These are phyloP conservation scores for Idaea dimidiata DNA, from an alignment of 2,888 invertebrate species.

Conservation along the genomic window DNA sequence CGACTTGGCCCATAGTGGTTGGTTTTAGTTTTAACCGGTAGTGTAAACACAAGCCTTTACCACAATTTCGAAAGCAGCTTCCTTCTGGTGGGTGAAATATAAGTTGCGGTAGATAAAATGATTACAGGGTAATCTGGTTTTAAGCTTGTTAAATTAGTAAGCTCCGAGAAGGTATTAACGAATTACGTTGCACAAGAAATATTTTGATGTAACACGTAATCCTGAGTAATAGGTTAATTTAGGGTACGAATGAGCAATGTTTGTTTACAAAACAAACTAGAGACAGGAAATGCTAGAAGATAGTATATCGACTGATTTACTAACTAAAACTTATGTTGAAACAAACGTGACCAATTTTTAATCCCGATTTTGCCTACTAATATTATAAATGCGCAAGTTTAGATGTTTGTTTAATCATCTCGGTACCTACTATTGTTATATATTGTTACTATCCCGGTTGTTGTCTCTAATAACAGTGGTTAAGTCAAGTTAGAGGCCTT, in stretches of 20 bases:
- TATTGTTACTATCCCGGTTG: too few species aligned
- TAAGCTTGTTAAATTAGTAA: slow-evolving; percentile 27
- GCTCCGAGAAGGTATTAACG: slow-evolving; percentile 15
- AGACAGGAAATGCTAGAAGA: neutral
- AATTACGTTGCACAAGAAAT: slow-evolving; percentile 7
- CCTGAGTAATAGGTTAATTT: neutral
- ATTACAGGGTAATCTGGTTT: slow-evolving; percentile 40
- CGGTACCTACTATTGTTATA: too few species aligned
- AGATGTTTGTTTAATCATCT: too few species aligned
- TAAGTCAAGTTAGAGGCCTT: too few species aligned
- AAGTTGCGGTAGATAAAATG: slow-evolving; percentile 39
- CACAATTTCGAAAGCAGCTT: slow-evolving; percentile 40
- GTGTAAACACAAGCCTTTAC: slow-evolving; percentile 38
- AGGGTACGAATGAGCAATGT: neutral
- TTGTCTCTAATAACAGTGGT: too few species aligned
- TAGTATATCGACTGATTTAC: too few species aligned
- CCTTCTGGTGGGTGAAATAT: slow-evolving; percentile 16
- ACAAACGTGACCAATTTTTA: too few species aligned
- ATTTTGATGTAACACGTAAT: neutral
- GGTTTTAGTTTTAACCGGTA: slow-evolving; percentile 32
- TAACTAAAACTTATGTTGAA: too few species aligned
- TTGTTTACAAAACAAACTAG: neutral
- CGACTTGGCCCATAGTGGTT: slow-evolving; percentile 32
- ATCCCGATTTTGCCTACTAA: too few species aligned
- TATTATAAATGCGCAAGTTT: too few species aligned